Evolutionary conservation across 2,797 vertebrate genomes (phyloP), one percentile per base, ranked within the genome.

Genomic region (Mareca strepera): DNA sequence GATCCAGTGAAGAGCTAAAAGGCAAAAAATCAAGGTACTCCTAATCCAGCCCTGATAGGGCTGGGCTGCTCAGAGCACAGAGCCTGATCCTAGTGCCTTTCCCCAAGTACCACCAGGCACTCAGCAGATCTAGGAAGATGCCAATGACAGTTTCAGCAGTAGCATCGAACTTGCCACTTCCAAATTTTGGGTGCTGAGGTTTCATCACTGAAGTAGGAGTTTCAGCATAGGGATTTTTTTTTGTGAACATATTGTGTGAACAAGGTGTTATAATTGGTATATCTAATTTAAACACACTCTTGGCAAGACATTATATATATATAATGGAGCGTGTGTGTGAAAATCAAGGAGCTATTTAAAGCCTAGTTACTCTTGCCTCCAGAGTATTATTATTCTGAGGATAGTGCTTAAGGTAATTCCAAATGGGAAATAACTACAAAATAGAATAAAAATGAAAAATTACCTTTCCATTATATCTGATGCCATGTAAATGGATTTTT

Each of bases 401-500:
- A 50, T 43, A 69, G 66, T 86, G 56, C 72, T 75, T 69, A 62
- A 82, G 74, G 77, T 92, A 90, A 90, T 94, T 96, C 77, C 58
- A 91, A 70, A 33, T 93, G 82, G 37, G 52, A 94, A 93, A 90
- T 88, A 80, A 58, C 68, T 79, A 35, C 35, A 84, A 90, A 93
- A 81, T 64, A 77, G 87, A 88, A 70, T 56, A 81, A 92, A 94
- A 95, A 76, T 80, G 31, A 74, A 60, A 90, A 88, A 88, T 53
- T 64, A 68, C 53, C 31, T 93, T 96, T 91, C 94, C 21, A 66
- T 95, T 94, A 52, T 92, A 88, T 82, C 89, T 94, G 85, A 95
- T 94, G 53, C 23, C 66, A 68, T 83, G 69, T 78, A 89, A 92
- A 92, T 92, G 68, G 53, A 60, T 95, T 96, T 93, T 92, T 92